Conservation (phyloP, 1,140 invertebrate genomes). For the Eufriesea mexicana region DNA sequence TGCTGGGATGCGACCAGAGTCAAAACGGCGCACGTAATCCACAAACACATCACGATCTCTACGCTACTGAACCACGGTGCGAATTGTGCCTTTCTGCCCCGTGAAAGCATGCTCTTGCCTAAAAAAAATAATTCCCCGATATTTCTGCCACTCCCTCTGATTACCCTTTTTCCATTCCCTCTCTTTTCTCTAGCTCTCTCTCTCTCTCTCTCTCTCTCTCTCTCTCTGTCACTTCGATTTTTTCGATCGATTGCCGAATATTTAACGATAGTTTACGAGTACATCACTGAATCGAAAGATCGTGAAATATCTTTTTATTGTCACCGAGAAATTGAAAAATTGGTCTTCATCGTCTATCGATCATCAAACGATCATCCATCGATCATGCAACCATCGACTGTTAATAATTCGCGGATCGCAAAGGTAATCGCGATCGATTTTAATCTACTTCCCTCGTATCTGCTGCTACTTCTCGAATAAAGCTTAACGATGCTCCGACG, state of each 20-base stretch:
- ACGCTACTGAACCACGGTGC: constrained; percentile 49
- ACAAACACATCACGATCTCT: constrained; percentile 64
- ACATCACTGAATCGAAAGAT: neutral
- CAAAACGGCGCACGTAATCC: constrained; percentile 62
- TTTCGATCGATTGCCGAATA: neutral
- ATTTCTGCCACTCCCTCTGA: neutral
- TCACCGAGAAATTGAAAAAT: too few relatives aligned
- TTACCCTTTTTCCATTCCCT: neutral
- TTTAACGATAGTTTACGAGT: neutral
- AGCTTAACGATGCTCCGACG: too few relatives aligned
- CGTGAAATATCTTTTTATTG: neutral
- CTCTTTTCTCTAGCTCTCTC: neutral
- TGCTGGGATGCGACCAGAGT: constrained; percentile 61
- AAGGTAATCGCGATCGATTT: neutral
- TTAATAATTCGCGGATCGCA: neutral
- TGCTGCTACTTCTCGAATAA: too few relatives aligned
- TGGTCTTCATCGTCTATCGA: too few relatives aligned
- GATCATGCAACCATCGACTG: too few relatives aligned
- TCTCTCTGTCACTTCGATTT: neutral
- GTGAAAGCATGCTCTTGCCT: constrained; percentile 50
- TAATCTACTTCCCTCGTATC: neutral
- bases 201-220: neutral
- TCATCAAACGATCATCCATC: too few relatives aligned
- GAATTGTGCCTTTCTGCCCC: constrained; percentile 49
- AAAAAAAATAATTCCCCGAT: constrained; percentile 4